Conservation (phyloP, 2,888 invertebrate species). For the Cerastis rubricosa region DNA sequence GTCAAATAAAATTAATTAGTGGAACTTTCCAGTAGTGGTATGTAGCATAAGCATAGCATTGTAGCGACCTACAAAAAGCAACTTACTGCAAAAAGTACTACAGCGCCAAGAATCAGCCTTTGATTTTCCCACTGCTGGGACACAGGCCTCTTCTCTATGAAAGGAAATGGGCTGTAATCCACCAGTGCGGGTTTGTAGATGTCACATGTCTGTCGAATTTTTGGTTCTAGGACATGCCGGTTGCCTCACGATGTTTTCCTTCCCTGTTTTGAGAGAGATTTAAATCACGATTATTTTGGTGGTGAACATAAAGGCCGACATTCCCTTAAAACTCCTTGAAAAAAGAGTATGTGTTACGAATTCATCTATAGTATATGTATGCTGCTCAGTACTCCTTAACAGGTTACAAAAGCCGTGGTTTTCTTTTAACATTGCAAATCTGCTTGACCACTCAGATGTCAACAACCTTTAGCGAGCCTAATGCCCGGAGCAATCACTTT, state of each 20-base stretch:
- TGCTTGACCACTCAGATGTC: constrained; percentile 52
- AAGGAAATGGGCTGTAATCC: too few species aligned
- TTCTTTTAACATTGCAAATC: constrained; percentile 8
- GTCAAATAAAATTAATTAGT: background rate
- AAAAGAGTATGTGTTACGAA: background rate
- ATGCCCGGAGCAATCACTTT: constrained; percentile 46
- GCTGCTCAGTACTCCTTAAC: background rate
- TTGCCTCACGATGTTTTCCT: too few species aligned
- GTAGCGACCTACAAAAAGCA: too few species aligned
- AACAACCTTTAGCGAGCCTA: constrained; percentile 58
- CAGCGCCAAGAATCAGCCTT: too few species aligned
- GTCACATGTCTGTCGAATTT: too few species aligned
- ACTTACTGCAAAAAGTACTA: too few species aligned
- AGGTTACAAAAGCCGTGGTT: background rate
- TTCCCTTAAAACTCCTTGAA: background rate
- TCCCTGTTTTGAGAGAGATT: too few species aligned
- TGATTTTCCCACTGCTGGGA: too few species aligned
- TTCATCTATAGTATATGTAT: background rate
- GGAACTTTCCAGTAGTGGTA: background rate
- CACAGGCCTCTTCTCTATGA: too few species aligned
- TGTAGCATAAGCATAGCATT: too few species aligned
- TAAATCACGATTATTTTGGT: background rate
- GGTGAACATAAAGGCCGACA: background rate
- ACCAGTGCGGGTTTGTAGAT: too few species aligned
- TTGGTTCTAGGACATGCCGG: too few species aligned